These are phyloP conservation scores for Otocyon megalotis DNA, from an alignment of 2,113 vertebrate species.

Conservation along the genomic window DNA sequence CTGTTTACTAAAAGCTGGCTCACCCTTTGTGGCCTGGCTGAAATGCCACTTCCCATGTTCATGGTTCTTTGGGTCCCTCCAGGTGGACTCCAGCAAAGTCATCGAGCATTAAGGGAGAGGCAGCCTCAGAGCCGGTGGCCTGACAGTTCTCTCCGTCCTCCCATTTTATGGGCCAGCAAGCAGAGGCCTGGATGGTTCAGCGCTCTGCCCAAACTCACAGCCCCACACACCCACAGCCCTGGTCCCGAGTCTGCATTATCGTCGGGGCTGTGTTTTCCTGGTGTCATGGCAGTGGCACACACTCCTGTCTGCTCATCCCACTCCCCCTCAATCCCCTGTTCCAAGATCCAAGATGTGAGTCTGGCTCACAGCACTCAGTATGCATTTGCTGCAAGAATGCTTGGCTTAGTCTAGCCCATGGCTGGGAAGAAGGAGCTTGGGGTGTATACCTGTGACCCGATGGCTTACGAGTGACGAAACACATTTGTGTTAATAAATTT, in stretches of 20 bases:
- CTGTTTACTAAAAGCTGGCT: neutral
- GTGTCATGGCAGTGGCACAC: neutral
- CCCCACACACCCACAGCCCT: neutral
- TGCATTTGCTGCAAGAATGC: neutral
- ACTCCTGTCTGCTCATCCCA: neutral
- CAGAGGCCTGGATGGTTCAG: neutral
- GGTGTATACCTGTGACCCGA: accelerated
- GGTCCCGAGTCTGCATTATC: accelerated
- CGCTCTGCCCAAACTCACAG: neutral
- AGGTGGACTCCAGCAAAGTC: neutral
- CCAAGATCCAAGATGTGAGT: neutral
- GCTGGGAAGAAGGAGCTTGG: neutral
- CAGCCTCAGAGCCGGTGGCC: neutral
- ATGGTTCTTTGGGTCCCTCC: neutral
- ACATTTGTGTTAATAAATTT: neutral
- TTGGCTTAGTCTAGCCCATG: neutral
- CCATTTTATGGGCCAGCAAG: neutral
- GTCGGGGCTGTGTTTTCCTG: neutral
- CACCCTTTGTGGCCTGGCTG: neutral
- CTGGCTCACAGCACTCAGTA: neutral
- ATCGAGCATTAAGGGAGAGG: neutral
- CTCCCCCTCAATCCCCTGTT: neutral
- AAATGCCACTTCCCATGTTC: neutral
- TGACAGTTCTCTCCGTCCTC: neutral
- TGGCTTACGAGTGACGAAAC: neutral